Evolutionary conservation across 2,888 invertebrate genomes (phyloP), one percentile per base, ranked within the genome.

Genomic region (Himalopsyche tibetana): DNA sequence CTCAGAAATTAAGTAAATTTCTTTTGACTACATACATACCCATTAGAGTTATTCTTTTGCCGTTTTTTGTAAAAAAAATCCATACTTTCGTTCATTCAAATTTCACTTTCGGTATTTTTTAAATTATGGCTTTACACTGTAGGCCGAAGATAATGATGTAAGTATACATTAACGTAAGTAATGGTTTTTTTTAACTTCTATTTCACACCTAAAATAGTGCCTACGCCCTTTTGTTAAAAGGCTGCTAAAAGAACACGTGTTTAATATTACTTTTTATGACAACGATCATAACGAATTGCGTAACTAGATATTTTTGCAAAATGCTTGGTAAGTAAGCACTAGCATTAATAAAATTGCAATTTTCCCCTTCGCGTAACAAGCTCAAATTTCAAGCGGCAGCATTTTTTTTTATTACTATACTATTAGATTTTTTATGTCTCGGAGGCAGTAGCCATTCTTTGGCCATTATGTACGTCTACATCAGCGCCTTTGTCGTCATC

Each of bases 301-400:
- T 74, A 74, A 74, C 74, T 74, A 74, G 74, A 74, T 74, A 74
- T 74, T 74, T 38, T 74, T 74, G 74, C 74, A 74, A 74, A 74
- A 74, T 36, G 74, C 74, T 74, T 74, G 36, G 74, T 74, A 74
- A 74, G 74, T 74, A 74, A 74, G 74, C 36, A 36, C 74, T 74
- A 28, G 74, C 74, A 74, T 74, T 74, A 74, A 74, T 74, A 74
- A 74, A 74, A 74, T 74, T 74, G 74, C 74, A 74, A 74, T 74
- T 74, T 74, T 74, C 74, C 74, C 74, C 74, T 74, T 74, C 74
- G 74, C 74, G 69, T 19, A 74, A 36, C 74, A 36, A 36, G 74
- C 74, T 74, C 74, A 74, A 74, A 74, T 74, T 74, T 74, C 74
- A 74, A 36, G 74, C 74, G 74, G 74, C 36, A 74, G 74, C 74